Evolutionary conservation across 2,797 vertebrate genomes (phyloP), one percentile per base, ranked within the genome.

Genomic region (Esox lucius): DNA sequence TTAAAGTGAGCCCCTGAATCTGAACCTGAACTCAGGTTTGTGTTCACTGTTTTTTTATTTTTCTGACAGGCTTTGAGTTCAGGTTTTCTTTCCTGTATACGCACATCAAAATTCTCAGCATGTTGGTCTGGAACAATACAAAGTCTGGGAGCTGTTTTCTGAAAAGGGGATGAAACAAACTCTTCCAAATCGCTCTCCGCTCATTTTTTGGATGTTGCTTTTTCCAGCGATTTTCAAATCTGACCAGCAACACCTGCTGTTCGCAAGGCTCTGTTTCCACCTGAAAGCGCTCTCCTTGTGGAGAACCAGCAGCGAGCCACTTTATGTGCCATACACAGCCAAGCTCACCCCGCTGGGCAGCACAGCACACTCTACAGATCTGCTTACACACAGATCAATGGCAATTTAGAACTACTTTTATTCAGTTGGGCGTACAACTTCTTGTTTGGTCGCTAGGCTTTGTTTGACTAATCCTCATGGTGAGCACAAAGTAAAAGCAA

Each of bases 351-450:
- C 7, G 64, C 86, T 83, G 80, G 16, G 82, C 33, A 26, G 65
- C 28, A 2, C 56, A 76, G 68, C 70, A 67, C 68, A 68, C 75
- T 71, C 65, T 31, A 64, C 76, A 77, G 59, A 71, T 76, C 75
- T 74, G 75, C 75, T 71, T 75, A 46, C 80, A 71, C 72, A 80
- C 82, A 79, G 76, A 86, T 86, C 83, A 83, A 81, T 82, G 74
- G 76, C 39, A 64, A 78, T 75, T 82, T 22, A 42, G n/a, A 22
- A 6, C 71, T 46, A 56, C 53, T 26, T 3, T 24, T 72, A 53
- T 22, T 53, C 22, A 5, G 53, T 61, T 59, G 33, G 15, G 5
- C 26, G 26, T 26, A 17, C 42, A 13, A 11, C 16, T 69, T 19
- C n/a, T n/a, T 22, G 17, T n/a, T 39, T 46, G 11, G 7, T 59